A percentile compares a stretch with the other conserved stretches of the same genome.
phyloP scores from a whole-genome alignment of 1,140 invertebrate genomes.

The Euwallacea similis region DNA sequence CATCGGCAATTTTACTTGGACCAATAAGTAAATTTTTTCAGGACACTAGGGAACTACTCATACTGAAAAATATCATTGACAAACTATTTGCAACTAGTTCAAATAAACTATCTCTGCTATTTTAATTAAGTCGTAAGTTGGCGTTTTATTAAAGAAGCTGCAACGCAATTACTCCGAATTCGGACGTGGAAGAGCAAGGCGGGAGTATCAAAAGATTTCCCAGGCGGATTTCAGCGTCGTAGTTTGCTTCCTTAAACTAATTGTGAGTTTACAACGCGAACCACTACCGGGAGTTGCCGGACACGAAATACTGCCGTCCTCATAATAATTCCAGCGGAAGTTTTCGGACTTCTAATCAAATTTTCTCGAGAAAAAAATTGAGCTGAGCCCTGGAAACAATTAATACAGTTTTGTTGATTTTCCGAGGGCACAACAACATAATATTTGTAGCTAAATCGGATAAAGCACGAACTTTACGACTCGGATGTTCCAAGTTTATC shows the following conservation, averaged over 20 bases:
- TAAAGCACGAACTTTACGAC: conserved; percentile 21
- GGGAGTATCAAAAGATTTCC: conserved; percentile 43
- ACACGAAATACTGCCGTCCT: conserved; percentile 11
- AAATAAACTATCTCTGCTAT: background rate
- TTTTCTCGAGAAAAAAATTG: too few species aligned
- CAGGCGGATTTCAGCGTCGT: conserved; percentile 39
- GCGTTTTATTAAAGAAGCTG: conserved; percentile 14
- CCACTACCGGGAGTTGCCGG: conserved; percentile 3
- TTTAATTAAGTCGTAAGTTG: conserved; percentile 17
- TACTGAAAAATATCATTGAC: too few species aligned
- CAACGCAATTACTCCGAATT: conserved; percentile 12
- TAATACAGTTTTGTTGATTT: background rate
- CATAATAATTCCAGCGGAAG: background rate
- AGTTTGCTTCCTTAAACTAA: conserved; percentile 43
- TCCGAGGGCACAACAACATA: background rate
- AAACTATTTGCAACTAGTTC: background rate
- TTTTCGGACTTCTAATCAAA: background rate
- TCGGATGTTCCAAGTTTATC: conserved; percentile 15
- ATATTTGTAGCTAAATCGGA: conserved; percentile 14
- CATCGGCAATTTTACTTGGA: too few species aligned
- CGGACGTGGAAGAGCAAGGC: conserved; percentile 1
- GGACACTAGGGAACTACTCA: too few species aligned
- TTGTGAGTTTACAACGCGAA: conserved; percentile 40
- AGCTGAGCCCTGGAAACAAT: too few species aligned
- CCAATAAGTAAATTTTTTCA: too few species aligned